Percentiles rank a stretch among this genome's conserved stretches.
Conservation (phyloP, 2,888 invertebrate species). For the Eupithecia tripunctaria region DNA sequence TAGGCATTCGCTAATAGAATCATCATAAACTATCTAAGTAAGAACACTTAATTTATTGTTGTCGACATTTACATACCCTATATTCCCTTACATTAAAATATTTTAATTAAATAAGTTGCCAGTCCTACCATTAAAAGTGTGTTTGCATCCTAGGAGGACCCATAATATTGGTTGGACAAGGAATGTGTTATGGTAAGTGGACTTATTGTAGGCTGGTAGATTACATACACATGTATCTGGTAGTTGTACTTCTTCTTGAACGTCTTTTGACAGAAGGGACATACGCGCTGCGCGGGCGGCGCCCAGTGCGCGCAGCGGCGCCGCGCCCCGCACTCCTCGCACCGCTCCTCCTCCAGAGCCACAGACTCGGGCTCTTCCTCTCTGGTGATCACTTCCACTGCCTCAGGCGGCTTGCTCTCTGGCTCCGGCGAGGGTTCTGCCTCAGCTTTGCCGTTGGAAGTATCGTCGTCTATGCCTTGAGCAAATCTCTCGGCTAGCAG, state of each 20-base stretch:
- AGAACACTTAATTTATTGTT: too few species aligned
- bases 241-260: slow-evolving; percentile 67
- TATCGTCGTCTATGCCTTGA: neutral
- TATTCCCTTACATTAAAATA: too few species aligned
- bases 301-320: slow-evolving; percentile 58
- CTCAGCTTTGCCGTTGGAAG: neutral
- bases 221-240: slow-evolving; percentile 63
- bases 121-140: too few species aligned
- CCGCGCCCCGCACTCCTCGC: slow-evolving; percentile 55
- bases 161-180: too few species aligned
- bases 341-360: slow-evolving; percentile 35
- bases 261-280: slow-evolving; percentile 59
- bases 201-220: neutral
- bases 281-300: slow-evolving; percentile 50
- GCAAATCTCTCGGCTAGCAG: slow-evolving; percentile 42
- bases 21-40: too few species aligned
- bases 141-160: too few species aligned
- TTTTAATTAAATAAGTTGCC: too few species aligned
- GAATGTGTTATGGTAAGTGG: too few species aligned
- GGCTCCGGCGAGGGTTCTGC: neutral
- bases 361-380: neutral
- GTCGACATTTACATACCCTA: too few species aligned
- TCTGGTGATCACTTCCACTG: neutral
- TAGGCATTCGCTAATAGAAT: too few species aligned
- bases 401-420: neutral